Evolutionary conservation across 2,888 invertebrate genomes (phyloP).

Genomic region (Neria commutata): DNA sequence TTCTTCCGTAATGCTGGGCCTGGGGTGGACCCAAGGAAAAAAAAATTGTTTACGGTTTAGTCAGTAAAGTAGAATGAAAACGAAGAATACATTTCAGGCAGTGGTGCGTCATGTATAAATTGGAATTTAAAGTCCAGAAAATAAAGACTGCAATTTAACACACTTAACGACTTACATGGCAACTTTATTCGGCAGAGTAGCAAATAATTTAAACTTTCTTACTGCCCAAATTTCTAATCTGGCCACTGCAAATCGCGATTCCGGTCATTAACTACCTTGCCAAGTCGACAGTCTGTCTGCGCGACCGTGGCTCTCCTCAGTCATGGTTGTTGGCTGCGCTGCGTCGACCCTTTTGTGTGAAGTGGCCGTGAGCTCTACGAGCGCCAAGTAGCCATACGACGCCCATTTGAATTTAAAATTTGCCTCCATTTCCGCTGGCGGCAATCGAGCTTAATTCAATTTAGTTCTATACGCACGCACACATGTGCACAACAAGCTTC

Average conservation of each 20-base stretch:
- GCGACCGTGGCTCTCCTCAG: not conserved
- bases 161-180: not conserved
- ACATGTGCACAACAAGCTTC: not conserved
- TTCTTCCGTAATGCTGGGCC: not conserved
- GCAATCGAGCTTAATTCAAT: constrained; percentile 3
- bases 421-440: not conserved
- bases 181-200: too few species aligned
- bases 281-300: not conserved
- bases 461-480: not conserved
- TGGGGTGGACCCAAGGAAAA: constrained; percentile 1
- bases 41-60: too few species aligned
- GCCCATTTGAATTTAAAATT: constrained; percentile 16
- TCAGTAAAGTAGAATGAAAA: too few species aligned
- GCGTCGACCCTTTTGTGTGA: not conserved
- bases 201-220: not conserved
- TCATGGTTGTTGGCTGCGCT: not conserved
- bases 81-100: too few species aligned
- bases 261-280: constrained; percentile 1
- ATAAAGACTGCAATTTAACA: not conserved
- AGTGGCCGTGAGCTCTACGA: not conserved
- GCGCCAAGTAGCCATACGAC: too few species aligned
- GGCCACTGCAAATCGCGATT: too few species aligned
- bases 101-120: too few species aligned
- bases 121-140: too few species aligned
- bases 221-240: constrained; percentile 3